Evolutionary conservation across 2,888 invertebrate genomes (phyloP).

Genomic region (Cephus rjabovi): DNA sequence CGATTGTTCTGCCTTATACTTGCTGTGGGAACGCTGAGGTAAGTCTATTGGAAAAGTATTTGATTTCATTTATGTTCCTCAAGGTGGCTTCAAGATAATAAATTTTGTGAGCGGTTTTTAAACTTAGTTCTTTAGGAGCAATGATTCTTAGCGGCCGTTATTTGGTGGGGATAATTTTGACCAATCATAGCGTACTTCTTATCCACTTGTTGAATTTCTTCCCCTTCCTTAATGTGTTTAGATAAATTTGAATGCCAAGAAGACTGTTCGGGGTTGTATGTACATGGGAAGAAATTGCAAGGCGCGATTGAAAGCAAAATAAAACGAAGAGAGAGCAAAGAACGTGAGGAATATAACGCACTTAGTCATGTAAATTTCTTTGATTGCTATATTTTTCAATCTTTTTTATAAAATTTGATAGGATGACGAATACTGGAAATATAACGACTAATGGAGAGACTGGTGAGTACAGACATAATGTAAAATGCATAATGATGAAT

Average conservation of each 20-base stretch:
- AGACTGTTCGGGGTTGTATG: neutral
- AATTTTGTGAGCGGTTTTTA: neutral
- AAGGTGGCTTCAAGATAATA: neutral
- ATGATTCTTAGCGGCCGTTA: neutral
- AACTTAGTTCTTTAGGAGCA: neutral
- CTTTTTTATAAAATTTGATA: neutral
- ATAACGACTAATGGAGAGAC: neutral
- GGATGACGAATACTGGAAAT: neutral
- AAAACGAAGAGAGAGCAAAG: neutral
- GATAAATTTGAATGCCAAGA: neutral
- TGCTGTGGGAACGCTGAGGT: too few relatives aligned
- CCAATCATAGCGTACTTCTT: neutral
- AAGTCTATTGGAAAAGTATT: neutral
- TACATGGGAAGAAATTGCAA: neutral
- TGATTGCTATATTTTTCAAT: neutral
- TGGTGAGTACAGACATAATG: neutral
- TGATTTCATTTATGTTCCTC: neutral
- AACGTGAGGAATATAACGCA: neutral
- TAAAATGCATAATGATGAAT: conserved; percentile 10
- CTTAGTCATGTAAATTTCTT: neutral
- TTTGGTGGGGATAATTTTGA: neutral
- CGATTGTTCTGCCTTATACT: too few relatives aligned
- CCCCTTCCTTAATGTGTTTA: neutral
- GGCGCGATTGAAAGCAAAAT: neutral
- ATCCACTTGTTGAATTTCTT: neutral